Base-by-base conservation (phyloP, 2,888 invertebrate species). In the Zygothrica quintamaculata region DNA sequence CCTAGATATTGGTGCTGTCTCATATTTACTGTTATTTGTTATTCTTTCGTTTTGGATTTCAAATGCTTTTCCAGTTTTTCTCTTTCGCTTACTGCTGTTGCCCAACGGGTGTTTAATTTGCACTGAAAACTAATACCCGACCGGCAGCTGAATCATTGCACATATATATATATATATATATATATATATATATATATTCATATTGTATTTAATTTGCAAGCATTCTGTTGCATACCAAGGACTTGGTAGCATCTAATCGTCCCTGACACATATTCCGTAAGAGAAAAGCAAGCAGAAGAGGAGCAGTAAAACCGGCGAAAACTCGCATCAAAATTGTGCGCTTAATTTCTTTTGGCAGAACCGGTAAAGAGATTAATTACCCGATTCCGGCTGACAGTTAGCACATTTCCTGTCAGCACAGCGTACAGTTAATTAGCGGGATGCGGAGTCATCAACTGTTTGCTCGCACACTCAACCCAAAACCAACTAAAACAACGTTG, bases 351-450 rank as follows among this genome's bases (percentile, higher is more conserved):
- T 50, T 18, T 26, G 36, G 53, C 40, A 22, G 43, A 37, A 50
- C 68, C 82, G 84, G 87, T 84, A 87, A 87, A 75, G 75, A 77
- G 75, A 87, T 82, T 82, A 82, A 87, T 82, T 84, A 81, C 73
- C 51, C 61, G 50, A 68, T 81, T 87, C 87, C 82, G 82, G 66
- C 75, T 75, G 84, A 75, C 72, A 80, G 77, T 80, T 71, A 81
- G 71, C 82, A 87, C 84, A 77, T 80, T 82, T 82, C 84, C 82
- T 67, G 52, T 65, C 66, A 64, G 50, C 39, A 66, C 40, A 62
- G 65, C 57, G 62, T 53, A 40, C 65, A 68, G 84, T 80, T 82
- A 87, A 82, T 82, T 82, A 82, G 71, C 70, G 37, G 13, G 53
- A 48, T 33, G 47, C 12, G 18, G 31, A 3, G 6, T 7, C 18